phyloP scores from a whole-genome alignment of 2,113 vertebrate species.

The Pachyramphus minor region DNA sequence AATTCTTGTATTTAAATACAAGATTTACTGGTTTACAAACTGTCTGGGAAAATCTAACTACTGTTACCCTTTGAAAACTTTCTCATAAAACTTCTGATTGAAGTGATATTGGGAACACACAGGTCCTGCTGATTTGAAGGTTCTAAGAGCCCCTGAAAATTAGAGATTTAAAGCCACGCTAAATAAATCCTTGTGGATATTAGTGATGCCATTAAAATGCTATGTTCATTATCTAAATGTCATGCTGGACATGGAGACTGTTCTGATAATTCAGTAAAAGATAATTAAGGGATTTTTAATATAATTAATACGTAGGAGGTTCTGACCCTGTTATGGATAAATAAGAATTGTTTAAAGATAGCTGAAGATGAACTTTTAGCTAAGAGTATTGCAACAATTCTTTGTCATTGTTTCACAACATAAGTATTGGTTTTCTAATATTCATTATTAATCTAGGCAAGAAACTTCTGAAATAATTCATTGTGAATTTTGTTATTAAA shows the following conservation, averaged over 20 bases:
- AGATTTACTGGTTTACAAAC: background rate
- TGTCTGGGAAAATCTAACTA: background rate
- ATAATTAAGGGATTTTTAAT: slow-evolving; percentile 2
- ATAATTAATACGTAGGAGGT: background rate
- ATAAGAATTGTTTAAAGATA: background rate
- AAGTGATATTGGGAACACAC: background rate
- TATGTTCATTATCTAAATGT: slow-evolving; percentile 42
- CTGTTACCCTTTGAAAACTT: background rate
- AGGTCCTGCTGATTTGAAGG: background rate
- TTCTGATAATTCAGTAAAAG: slow-evolving; percentile 10
- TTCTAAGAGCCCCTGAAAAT: background rate
- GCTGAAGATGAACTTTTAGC: background rate
- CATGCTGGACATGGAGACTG: slow-evolving; percentile 12
- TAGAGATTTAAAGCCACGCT: background rate
- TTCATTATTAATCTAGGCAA: background rate
- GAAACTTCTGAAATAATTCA: background rate
- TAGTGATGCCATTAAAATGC: background rate
- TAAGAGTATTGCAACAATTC: background rate
- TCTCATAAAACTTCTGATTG: background rate
- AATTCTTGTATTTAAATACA: background rate
- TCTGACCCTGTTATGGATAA: background rate
- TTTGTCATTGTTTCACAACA: background rate
- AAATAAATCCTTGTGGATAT: background rate
- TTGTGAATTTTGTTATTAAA: background rate
- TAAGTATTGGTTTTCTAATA: background rate